phyloP scores from a whole-genome alignment of 2,888 invertebrate species.

The Conus canariensis region DNA sequence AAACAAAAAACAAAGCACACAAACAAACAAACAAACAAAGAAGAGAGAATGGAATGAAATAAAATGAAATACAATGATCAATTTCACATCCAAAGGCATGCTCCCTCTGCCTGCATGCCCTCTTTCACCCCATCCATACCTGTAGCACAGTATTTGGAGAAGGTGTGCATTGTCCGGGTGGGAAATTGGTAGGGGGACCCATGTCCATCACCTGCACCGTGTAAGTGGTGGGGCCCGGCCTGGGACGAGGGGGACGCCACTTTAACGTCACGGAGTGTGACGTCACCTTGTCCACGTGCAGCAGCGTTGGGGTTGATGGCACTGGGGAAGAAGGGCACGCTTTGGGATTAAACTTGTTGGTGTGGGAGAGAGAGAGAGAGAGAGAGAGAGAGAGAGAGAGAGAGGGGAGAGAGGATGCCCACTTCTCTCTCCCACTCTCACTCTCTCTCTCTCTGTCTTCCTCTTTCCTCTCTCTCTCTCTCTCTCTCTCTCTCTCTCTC shows the following conservation, averaged over 20 bases:
- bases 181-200: background rate
- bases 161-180: background rate
- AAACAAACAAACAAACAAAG: too few species aligned
- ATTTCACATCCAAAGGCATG: too few species aligned
- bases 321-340: background rate
- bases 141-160: background rate
- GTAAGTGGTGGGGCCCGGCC: background rate
- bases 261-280: slow-evolving; percentile 1
- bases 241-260: slow-evolving; percentile 1
- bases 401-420: background rate
- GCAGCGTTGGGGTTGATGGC: background rate
- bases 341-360: too few species aligned
- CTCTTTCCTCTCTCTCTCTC: too few species aligned
- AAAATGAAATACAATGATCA: too few species aligned
- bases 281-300: background rate
- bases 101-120: too few species aligned
- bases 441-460: too few species aligned
- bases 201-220: background rate
- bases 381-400: slow-evolving; percentile 8
- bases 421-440: too few species aligned
- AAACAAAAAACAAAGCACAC: too few species aligned
- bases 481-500: too few species aligned
- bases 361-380: background rate
- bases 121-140: background rate
- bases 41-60: too few species aligned